Percentiles rank a stretch among this genome's conserved stretches.
phyloP scores from a whole-genome alignment of 2,888 invertebrate species.

The Stramonita haemastoma region DNA sequence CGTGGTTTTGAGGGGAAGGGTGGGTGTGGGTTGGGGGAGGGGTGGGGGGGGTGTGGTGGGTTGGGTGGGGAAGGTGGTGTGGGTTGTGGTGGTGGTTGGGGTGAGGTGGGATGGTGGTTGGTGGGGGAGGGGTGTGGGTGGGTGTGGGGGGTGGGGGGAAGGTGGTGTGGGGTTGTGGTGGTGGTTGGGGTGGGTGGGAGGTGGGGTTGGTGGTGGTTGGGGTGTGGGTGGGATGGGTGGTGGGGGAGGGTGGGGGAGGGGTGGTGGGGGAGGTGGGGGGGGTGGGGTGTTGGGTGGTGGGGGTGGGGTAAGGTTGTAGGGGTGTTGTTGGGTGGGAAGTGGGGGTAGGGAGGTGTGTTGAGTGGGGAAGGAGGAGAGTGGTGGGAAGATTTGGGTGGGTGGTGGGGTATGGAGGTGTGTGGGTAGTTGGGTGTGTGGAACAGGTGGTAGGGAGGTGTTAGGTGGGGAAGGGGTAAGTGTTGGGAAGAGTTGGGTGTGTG shows the following conservation, averaged over 20 bases:
- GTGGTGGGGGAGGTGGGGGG: too few species aligned
- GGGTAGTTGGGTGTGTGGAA: too few species aligned
- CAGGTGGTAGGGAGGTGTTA: neutral
- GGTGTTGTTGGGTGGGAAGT: neutral
- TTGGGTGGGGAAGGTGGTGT: neutral
- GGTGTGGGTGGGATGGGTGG: too few species aligned
- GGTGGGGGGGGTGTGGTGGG: too few species aligned
- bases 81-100: too few species aligned
- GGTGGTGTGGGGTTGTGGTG: too few species aligned
- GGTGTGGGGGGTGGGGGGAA: neutral
- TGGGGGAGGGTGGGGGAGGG: too few species aligned
- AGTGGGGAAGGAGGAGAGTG: neutral
- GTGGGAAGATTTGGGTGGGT: neutral
- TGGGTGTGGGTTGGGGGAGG: neutral
- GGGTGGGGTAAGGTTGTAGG: neutral
- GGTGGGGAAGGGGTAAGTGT: too few species aligned
- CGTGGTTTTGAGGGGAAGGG: too few species aligned
- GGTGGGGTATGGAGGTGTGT: neutral
- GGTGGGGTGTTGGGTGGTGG: neutral
- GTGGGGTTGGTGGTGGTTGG: too few species aligned
- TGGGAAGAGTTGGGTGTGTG: neutral
- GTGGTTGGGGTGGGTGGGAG: too few species aligned
- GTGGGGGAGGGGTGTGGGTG: neutral
- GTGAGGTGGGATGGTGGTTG: too few species aligned
- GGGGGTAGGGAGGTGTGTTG: neutral